A percentile compares a stretch with the other conserved stretches of the same genome.
These are phyloP conservation scores for Phalacrocorax pelagicus DNA, from an alignment of 2,113 vertebrate species.

Conservation along the genomic window DNA sequence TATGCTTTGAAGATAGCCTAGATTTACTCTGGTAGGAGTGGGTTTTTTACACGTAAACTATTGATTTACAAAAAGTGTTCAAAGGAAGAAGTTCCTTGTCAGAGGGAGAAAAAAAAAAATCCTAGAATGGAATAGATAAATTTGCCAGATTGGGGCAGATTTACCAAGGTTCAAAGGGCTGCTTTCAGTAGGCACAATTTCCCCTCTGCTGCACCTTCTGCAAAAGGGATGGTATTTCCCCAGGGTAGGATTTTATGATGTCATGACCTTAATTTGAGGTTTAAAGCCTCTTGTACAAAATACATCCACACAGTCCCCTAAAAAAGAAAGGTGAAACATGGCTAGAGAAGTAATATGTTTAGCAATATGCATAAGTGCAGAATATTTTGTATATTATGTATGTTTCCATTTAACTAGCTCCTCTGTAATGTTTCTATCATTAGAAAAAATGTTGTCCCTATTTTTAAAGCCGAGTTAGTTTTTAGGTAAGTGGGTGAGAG, in stretches of 20 bases:
- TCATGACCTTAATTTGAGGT: neutral
- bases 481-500: neutral
- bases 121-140: neutral
- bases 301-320: neutral
- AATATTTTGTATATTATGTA: neutral
- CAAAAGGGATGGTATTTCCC: neutral
- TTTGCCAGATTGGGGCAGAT: neutral
- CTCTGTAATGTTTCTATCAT: neutral
- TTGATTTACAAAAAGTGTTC: neutral
- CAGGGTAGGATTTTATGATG: neutral
- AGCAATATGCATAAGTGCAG: neutral
- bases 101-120: neutral
- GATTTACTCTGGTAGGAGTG: neutral
- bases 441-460: neutral
- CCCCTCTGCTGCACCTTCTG: neutral
- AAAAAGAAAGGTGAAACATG: neutral
- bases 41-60: neutral
- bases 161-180: neutral
- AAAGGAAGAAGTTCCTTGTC: neutral
- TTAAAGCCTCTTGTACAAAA: neutral
- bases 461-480: neutral
- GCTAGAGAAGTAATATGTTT: neutral
- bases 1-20: neutral
- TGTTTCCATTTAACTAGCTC: neutral
- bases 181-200: neutral